Base-by-base conservation (phyloP, 1,140 invertebrate genomes). In the Hyles euphorbiae region DNA sequence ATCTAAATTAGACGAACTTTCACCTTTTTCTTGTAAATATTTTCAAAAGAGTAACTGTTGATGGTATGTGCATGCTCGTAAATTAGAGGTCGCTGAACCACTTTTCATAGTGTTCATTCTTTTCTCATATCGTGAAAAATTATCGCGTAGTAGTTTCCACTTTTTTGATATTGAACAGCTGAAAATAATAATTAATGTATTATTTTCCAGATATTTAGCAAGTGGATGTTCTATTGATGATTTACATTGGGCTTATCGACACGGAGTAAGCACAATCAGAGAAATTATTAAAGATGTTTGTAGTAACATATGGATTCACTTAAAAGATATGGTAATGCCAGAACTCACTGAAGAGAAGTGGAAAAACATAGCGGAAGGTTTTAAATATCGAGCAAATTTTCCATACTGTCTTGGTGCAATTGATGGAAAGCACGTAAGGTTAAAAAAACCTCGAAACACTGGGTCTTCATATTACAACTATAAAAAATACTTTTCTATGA, bases 181-280 rank as follows among this genome's bases (percentile, higher is more conserved):
- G 65, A 56, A 68, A 63, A 63, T 60, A 51, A 8, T 55, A 51
- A 57, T 50, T 54, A 58, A 61, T 5, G 52, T 51, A 53, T 61
- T 64, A 64, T 60, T 58, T 76, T 77, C 55, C 60, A 79, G 66
- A 54, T 79, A 75, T 63, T 67, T 77, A 44, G 70, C 70, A 44
- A 78, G 59, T 58, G 74, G 76, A 44, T 68, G 65, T 60, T 70
- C 63, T 50, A 68, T 81, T 58, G 70, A 61, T 56, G 76, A 78
- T 58, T 65, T 81, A 47, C 68, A 76, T 61, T 72, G 74, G 58
- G 71, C 34, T 58, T 78, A 68, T 72, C 73, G 67, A 67, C 68
- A 76, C 64, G 72, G 64, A 60, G 59, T 61, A 48, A 69, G 72
- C 53, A 81, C 74, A 49, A 62, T 69, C 53, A 65, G 63, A 49